phyloP scores from a whole-genome alignment of 2,797 vertebrate species.

The Malurus leucopterus region DNA sequence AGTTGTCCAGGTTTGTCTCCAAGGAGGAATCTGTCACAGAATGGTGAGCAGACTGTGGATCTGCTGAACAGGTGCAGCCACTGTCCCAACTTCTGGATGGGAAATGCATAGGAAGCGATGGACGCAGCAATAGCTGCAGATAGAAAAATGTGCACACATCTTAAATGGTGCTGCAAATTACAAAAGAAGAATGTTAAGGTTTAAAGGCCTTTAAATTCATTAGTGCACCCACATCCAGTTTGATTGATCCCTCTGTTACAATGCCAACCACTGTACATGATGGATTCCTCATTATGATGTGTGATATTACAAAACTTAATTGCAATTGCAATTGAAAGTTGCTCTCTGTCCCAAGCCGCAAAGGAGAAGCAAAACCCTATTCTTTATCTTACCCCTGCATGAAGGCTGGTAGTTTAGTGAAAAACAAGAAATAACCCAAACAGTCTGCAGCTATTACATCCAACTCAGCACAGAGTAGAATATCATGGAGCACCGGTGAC shows the following conservation, averaged over 20 bases:
- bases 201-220: neutral
- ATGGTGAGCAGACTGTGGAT: neutral
- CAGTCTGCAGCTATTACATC: neutral
- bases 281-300: neutral
- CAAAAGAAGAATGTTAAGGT: neutral
- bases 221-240: neutral
- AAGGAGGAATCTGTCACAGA: neutral
- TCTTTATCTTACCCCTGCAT: too few species aligned
- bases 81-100: neutral
- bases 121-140: neutral
- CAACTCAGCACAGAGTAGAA: neutral
- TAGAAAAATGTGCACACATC: neutral
- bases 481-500: neutral
- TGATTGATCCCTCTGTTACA: neutral
- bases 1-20: rapidly evolving
- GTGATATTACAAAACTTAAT: neutral
- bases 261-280: neutral
- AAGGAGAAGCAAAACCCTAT: neutral
- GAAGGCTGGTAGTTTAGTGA: too few species aligned
- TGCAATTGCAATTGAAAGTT: too few species aligned
- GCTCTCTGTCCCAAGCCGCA: neutral
- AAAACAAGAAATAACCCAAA: too few species aligned
- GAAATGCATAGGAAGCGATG: neutral
- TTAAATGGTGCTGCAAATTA: neutral
- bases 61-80: neutral